Conservation (phyloP, 2,797 vertebrate species). For the Liasis olivaceus region DNA sequence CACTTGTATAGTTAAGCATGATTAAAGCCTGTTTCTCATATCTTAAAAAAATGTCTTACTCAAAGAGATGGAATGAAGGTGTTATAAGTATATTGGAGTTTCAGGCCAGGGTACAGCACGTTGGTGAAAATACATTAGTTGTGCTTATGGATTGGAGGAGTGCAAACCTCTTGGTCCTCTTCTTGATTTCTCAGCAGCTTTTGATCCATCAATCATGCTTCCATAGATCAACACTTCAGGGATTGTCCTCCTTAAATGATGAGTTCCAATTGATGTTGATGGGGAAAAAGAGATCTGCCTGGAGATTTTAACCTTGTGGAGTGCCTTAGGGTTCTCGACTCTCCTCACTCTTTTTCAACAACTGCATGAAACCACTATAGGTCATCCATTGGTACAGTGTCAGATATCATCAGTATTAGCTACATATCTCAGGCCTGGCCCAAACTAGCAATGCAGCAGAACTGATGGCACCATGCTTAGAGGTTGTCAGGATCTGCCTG, state of each 20-base stretch:
- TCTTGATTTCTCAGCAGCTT: background rate
- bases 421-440: background rate
- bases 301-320: background rate
- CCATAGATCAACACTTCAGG: too few relatives aligned
- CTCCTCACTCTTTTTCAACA: background rate
- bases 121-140: background rate
- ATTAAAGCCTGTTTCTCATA: background rate
- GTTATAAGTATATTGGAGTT: background rate
- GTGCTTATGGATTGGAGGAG: background rate
- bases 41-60: background rate
- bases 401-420: background rate
- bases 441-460: background rate
- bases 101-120: background rate
- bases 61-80: background rate
- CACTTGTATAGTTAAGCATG: background rate
- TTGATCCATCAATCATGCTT: too few relatives aligned
- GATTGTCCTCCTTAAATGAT: background rate
- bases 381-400: background rate
- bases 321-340: background rate
- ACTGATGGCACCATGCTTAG: background rate
- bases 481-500: background rate
- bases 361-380: background rate
- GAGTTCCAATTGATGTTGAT: background rate
- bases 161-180: background rate
- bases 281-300: background rate